Percentiles rank a stretch among this genome's conserved stretches.
Evolutionary conservation across 2,113 vertebrate species (phyloP).

Genomic region (Atractosteus spatula): DNA sequence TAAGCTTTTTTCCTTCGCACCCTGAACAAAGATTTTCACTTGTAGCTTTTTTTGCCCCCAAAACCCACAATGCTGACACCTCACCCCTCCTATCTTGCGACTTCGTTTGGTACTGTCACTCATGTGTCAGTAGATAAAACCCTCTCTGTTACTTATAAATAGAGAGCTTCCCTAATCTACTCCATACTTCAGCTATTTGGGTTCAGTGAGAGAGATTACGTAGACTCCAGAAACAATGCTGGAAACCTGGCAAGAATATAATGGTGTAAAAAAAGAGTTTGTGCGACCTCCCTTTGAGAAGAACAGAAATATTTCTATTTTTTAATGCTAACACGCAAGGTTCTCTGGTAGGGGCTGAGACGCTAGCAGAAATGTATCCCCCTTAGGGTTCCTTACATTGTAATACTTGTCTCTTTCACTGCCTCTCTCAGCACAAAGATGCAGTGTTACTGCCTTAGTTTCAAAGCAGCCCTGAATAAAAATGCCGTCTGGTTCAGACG

Average conservation of each 20-base stretch:
- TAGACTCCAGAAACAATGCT: not conserved
- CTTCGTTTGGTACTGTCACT: too few species aligned
- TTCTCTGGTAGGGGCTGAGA: not conserved
- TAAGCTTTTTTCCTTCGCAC: too few species aligned
- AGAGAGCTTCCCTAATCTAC: not conserved
- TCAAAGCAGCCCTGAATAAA: constrained; percentile 14
- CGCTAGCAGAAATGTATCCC: not conserved
- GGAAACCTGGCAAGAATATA: not conserved
- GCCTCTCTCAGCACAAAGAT: not conserved
- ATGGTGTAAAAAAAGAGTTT: not conserved
- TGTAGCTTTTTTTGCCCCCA: too few species aligned
- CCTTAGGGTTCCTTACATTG: not conserved
- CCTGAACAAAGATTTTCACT: too few species aligned
- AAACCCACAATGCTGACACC: too few species aligned
- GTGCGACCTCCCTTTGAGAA: not conserved
- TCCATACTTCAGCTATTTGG: not conserved
- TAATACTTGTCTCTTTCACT: rapidly evolving
- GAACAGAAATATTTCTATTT: not conserved
- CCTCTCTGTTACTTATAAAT: too few species aligned
- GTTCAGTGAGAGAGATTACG: not conserved
- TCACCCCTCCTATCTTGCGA: too few species aligned
- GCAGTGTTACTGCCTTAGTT: not conserved
- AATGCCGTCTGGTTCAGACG: constrained; percentile 7
- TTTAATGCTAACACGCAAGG: too few species aligned
- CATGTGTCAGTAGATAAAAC: too few species aligned